Conservation (phyloP, 2,113 vertebrate species). For the Chaetura pelagica region DNA sequence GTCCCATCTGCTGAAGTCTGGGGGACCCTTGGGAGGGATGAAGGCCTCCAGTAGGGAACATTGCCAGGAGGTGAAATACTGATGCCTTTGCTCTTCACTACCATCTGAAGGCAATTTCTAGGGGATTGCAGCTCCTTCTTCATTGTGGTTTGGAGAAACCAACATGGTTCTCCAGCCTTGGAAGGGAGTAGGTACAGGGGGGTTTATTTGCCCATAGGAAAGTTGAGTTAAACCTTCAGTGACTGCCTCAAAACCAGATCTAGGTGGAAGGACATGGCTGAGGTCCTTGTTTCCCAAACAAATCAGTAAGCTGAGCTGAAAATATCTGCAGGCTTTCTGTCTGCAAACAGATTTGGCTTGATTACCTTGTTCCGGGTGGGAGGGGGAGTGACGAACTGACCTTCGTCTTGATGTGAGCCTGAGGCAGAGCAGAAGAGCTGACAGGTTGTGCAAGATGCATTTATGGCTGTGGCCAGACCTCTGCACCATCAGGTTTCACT, state of each 20-base stretch:
- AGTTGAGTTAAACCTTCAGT: neutral
- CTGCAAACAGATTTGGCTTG: neutral
- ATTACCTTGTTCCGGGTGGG: neutral
- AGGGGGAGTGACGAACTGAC: neutral
- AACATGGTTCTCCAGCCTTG: accelerated
- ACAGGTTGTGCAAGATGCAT: neutral
- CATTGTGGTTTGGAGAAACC: neutral
- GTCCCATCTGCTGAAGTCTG: neutral
- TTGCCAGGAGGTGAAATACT: neutral
- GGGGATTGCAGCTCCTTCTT: neutral
- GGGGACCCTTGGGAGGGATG: neutral
- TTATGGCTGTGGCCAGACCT: neutral
- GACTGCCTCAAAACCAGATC: neutral
- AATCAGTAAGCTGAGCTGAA: neutral
- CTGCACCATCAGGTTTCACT: accelerated
- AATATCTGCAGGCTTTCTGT: neutral
- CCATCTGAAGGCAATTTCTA: neutral
- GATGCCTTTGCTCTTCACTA: neutral
- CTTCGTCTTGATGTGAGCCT: accelerated
- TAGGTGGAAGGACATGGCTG: neutral
- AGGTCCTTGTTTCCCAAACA: conserved; percentile 45
- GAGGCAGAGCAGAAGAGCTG: neutral
- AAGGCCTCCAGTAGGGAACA: neutral
- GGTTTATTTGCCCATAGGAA: neutral
- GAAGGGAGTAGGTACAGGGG: neutral